Evolutionary conservation across 2,888 invertebrate species (phyloP).

Genomic region (Agrenia bidenticulata): DNA sequence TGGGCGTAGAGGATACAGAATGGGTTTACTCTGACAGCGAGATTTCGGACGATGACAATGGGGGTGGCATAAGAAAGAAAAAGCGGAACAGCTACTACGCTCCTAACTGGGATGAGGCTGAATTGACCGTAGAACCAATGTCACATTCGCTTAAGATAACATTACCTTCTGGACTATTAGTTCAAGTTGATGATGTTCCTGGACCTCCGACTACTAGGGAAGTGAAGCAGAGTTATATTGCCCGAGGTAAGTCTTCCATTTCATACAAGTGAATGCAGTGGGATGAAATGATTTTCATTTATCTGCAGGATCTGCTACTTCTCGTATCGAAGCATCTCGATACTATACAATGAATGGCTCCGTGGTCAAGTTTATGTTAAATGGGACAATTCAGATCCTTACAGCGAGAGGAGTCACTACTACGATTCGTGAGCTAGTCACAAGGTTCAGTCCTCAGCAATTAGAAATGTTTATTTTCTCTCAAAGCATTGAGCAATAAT

Average conservation of each 20-base stretch:
- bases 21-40: slow-evolving; percentile 48
- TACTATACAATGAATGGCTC: slow-evolving; percentile 46
- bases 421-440: slow-evolving; percentile 39
- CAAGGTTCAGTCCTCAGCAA: slow-evolving; percentile 25
- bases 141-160: slow-evolving; percentile 39
- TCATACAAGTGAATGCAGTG: too few species aligned
- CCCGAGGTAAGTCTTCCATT: slow-evolving; percentile 31
- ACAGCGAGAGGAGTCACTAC: slow-evolving; percentile 48
- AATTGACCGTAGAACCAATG: slow-evolving; percentile 31
- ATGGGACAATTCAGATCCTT: slow-evolving; percentile 42
- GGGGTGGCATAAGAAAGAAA: slow-evolving; percentile 4
- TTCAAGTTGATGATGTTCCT: slow-evolving; percentile 35
- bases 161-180: slow-evolving; percentile 41
- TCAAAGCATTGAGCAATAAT: not conserved
- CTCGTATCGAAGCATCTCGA: slow-evolving; percentile 33
- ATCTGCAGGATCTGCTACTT: slow-evolving; percentile 30
- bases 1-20: slow-evolving; percentile 22
- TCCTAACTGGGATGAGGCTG: slow-evolving; percentile 38
- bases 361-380: slow-evolving; percentile 40
- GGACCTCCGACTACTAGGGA: slow-evolving; percentile 38
- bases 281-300: not conserved
- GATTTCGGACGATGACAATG: slow-evolving; percentile 38
- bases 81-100: slow-evolving; percentile 25
- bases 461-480: too few species aligned
- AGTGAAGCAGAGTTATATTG: slow-evolving; percentile 43